phyloP scores from a whole-genome alignment of 1,140 invertebrate species.

The Chironomus striatipennis region DNA sequence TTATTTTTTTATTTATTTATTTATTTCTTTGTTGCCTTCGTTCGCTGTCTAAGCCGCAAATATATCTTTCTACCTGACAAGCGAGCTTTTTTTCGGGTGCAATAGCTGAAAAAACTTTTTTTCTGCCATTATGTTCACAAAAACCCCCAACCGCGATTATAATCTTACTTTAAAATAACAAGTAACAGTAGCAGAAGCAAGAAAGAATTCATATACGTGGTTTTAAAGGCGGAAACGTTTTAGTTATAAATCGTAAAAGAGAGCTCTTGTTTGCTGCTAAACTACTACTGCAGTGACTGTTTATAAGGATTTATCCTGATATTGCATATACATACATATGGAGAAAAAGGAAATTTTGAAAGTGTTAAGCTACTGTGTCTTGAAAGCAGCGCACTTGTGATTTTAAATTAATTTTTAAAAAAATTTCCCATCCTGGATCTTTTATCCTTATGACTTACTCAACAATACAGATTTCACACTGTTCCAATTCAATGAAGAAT shows the following conservation, averaged over 20 bases:
- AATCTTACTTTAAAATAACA: conserved; percentile 1
- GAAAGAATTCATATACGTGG: neutral
- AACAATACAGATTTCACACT: no score
- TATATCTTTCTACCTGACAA: conserved; percentile 2
- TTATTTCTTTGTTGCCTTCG: neutral
- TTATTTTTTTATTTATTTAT: neutral
- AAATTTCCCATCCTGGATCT: no score
- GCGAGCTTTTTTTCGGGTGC: neutral
- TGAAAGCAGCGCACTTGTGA: no score
- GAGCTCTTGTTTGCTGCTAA: neutral
- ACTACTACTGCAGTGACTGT: neutral
- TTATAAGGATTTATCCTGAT: neutral
- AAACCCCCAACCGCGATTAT: neutral
- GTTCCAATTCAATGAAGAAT: no score
- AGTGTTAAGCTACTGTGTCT: no score
- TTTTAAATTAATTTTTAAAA: no score
- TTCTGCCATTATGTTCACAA: neutral
- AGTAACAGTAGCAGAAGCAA: neutral
- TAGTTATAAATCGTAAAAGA: conserved; percentile 5
- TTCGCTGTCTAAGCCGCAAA: neutral
- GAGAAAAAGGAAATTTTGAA: no score
- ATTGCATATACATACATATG: no score
- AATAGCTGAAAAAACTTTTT: neutral
- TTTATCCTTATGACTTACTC: no score
- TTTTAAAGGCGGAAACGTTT: conserved; percentile 1